Evolutionary conservation across 1,140 invertebrate species (phyloP).

Genomic region (Polypedilum vanderplanki): DNA sequence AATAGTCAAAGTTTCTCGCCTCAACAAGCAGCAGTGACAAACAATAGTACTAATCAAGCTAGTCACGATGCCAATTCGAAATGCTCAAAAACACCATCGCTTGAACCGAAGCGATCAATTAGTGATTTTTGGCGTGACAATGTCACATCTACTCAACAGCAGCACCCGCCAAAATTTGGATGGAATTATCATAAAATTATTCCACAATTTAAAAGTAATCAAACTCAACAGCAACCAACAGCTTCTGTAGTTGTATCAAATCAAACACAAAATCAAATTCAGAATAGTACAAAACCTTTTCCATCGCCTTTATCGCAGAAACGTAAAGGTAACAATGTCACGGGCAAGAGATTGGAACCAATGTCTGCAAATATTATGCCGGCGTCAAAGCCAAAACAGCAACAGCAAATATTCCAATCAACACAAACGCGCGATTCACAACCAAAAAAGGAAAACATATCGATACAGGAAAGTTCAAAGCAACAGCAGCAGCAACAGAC

Average conservation of each 20-base stretch:
- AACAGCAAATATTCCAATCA: not conserved
- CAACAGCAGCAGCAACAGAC: not conserved
- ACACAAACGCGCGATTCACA: constrained; percentile 2
- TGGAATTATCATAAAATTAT: constrained; percentile 45
- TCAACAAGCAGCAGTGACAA: not conserved
- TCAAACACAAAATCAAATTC: constrained; percentile 29
- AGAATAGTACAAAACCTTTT: constrained; percentile 5
- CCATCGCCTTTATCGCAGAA: not conserved
- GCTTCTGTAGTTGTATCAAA: constrained; percentile 30
- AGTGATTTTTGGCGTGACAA: constrained; percentile 44
- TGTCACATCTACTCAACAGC: constrained; percentile 31
- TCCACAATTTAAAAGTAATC: constrained; percentile 33
- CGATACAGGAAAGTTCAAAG: constrained; percentile 5
- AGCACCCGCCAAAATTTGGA: constrained; percentile 33
- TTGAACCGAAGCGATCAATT: constrained; percentile 38
- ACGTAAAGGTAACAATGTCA: not conserved
- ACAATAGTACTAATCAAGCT: not conserved
- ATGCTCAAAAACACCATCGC: constrained; percentile 1
- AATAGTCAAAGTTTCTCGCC: not conserved
- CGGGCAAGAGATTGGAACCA: not conserved
- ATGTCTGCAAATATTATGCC: not conserved
- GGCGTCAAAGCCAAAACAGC: not conserved
- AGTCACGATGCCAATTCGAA: not conserved
- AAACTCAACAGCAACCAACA: constrained; percentile 30
- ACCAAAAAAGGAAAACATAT: constrained; percentile 13